Evolutionary conservation across 2,797 vertebrate genomes (phyloP), one percentile per base, ranked within the genome.

Genomic region (Sebastes iracundus): DNA sequence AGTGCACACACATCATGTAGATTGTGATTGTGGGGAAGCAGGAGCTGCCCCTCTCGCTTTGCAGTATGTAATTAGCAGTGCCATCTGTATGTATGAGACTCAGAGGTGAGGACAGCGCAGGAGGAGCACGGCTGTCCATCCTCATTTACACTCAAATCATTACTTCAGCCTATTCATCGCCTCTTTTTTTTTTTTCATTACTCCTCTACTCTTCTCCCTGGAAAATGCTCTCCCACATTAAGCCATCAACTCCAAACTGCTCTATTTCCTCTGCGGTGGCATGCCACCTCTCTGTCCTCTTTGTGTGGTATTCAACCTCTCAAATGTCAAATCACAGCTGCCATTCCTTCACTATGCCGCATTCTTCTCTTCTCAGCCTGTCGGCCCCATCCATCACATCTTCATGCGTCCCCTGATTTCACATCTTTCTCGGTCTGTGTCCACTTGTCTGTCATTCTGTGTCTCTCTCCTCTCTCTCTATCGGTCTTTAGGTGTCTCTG

Each of bases 121-220:
- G 88, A 93, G 90, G 90, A 91, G 93, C 90, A 69, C 14, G 77
- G 75, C 82, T 88, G 90, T 91, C 92, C 91, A 83, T 92, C 88
- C 91, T 94, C 91, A 94, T 93, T 93, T 92, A 88, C 83, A 88
- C 92, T 88, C 82, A 90, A 88, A 93, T 94, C 90, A 90, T 94
- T 79, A 85, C 90, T 88, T 67, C 27, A 35, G 84, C 84, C 81
- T 77, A 78, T 88, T 86, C 84, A 49, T 82, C 35, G 74, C 79
- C 11, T 1, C 1, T 4, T 10, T 23, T 52, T 14, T 63, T 78
- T 52, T 16, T 71, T 78, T 82, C 72, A 69, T 84, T 75, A 70
- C 71, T 77, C 56, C 72, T 74, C 72, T 72, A 74, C 88, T 81
- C 76, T 76, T 82, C 77, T 87, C 52, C 77, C 81, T 32, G 56